Percentiles rank a stretch among this genome's conserved stretches.
These are phyloP conservation scores for Eupithecia vulgata DNA, from an alignment of 2,888 invertebrate species.

Conservation along the genomic window DNA sequence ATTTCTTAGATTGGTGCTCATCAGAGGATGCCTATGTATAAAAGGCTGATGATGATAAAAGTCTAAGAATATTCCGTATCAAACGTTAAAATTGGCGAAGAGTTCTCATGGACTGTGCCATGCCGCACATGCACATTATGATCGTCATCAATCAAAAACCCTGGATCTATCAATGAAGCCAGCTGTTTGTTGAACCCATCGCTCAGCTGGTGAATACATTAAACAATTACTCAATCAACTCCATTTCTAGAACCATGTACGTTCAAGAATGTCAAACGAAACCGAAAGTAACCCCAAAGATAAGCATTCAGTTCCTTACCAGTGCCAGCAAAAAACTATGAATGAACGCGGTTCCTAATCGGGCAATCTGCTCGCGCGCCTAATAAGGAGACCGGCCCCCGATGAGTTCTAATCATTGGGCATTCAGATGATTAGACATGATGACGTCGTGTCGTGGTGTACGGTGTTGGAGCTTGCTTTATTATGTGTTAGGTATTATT, in stretches of 20 bases:
- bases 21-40: too few species aligned
- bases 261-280: slow-evolving; percentile 37
- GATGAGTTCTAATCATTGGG: slow-evolving; percentile 38
- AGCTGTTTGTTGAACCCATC: background rate
- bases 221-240: background rate
- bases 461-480: background rate
- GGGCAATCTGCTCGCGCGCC: slow-evolving; percentile 52
- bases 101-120: background rate
- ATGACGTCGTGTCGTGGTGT: slow-evolving; percentile 7
- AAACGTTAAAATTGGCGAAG: background rate
- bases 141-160: background rate
- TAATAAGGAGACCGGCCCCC: slow-evolving; percentile 44
- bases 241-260: slow-evolving; percentile 12
- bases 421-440: slow-evolving; percentile 35
- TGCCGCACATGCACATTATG: background rate
- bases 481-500: background rate
- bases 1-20: too few species aligned
- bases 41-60: too few species aligned
- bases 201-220: background rate
- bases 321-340: slow-evolving; percentile 53
- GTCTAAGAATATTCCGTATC: too few species aligned
- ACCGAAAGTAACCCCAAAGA: slow-evolving; percentile 45
- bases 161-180: background rate
- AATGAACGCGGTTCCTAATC: slow-evolving; percentile 52
- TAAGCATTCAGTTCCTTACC: slow-evolving; percentile 11